These are phyloP conservation scores for Clytia hemisphaerica DNA, from an alignment of 30 jellyfish, hydroid and myxozoan species.

Conservation along the genomic window DNA sequence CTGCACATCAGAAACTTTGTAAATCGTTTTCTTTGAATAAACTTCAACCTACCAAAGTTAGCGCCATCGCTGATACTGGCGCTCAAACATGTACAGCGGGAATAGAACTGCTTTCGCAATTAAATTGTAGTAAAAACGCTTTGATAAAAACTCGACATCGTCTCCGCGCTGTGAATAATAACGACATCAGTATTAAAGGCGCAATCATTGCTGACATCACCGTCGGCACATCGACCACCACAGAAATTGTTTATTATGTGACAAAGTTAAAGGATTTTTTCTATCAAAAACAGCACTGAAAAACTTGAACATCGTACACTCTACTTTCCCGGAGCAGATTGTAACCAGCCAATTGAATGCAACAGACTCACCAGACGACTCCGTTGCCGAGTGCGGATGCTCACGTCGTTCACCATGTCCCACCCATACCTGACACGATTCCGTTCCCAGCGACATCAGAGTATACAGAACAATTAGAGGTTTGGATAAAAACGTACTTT, in stretches of 20 bases:
- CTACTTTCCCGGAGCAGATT: too few relatives aligned
- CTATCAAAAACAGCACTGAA: conserved; percentile 20
- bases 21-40: too few relatives aligned
- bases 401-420: too few relatives aligned
- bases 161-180: conserved; percentile 8
- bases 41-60: too few relatives aligned
- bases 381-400: too few relatives aligned
- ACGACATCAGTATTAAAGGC: neutral
- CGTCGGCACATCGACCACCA: neutral
- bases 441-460: too few relatives aligned
- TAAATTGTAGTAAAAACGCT: neutral
- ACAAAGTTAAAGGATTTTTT: conserved; percentile 17
- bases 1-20: too few relatives aligned
- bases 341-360: too few relatives aligned
- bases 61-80: conserved; percentile 23
- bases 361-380: too few relatives aligned
- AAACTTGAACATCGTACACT: conserved; percentile 19
- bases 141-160: conserved; percentile 18
- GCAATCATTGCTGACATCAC: neutral
- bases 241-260: conserved; percentile 10
- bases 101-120: neutral
- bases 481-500: too few relatives aligned
- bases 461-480: too few relatives aligned
- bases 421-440: too few relatives aligned
- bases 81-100: conserved; percentile 28